Conservation (phyloP, 2,888 invertebrate genomes). For the Andricus curvator region DNA sequence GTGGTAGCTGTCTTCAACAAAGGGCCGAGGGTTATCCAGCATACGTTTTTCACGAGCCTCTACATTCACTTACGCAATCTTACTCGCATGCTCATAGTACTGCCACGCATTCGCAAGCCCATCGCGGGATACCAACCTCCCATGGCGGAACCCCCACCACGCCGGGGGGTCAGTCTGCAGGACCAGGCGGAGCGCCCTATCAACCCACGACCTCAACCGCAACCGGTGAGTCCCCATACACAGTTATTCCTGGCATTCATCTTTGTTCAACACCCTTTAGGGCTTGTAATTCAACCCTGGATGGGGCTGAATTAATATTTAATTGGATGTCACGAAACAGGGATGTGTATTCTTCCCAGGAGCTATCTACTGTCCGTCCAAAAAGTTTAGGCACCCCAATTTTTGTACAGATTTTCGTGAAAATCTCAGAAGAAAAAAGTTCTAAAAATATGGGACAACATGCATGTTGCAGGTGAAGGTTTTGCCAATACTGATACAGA, state of each 20-base stretch:
- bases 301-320: constrained; percentile 24
- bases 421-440: too few relatives aligned
- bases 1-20: constrained; percentile 91
- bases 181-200: constrained; percentile 77
- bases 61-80: constrained; percentile 86
- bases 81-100: constrained; percentile 87
- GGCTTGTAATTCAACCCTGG: constrained; percentile 33
- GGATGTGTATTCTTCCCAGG: neutral
- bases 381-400: too few relatives aligned
- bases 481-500: too few relatives aligned
- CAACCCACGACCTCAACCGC: constrained; percentile 81
- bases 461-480: too few relatives aligned
- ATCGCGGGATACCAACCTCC: constrained; percentile 75
- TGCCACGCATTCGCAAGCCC: constrained; percentile 89
- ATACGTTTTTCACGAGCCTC: constrained; percentile 95
- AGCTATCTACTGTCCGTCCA: too few relatives aligned
- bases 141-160: constrained; percentile 83
- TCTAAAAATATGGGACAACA: too few relatives aligned
- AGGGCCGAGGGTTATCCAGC: constrained; percentile 88
- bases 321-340: constrained; percentile 16
- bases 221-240: constrained; percentile 81
- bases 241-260: constrained; percentile 15
- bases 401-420: too few relatives aligned
- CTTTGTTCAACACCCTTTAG: constrained; percentile 34
- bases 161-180: constrained; percentile 81